Evolutionary conservation across 2,888 invertebrate species (phyloP).

Genomic region (Diloba caeruleocephala): DNA sequence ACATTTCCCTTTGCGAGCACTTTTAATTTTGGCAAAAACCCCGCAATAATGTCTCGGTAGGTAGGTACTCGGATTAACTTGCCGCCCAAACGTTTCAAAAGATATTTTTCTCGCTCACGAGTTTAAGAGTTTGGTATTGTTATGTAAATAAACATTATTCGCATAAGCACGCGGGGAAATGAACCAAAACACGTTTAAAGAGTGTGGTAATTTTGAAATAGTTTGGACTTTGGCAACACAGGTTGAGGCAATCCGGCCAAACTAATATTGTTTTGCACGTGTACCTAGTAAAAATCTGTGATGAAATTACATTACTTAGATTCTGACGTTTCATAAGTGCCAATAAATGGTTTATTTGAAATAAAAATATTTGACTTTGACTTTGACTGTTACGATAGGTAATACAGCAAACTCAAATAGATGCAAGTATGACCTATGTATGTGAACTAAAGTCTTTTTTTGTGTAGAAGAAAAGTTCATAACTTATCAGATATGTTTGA

Average conservation of each 20-base stretch:
- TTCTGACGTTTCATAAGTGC: too few species aligned
- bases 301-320: too few species aligned
- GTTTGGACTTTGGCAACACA: slow-evolving; percentile 21
- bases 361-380: too few species aligned
- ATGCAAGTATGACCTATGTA: too few species aligned
- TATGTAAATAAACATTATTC: slow-evolving; percentile 23
- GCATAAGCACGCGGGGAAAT: slow-evolving; percentile 1
- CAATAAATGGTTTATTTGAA: too few species aligned
- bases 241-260: slow-evolving; percentile 8
- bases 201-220: slow-evolving; percentile 16
- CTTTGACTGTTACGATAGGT: too few species aligned
- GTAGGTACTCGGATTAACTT: slow-evolving; percentile 34
- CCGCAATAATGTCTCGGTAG: slow-evolving; percentile 26
- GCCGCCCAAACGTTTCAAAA: slow-evolving; percentile 34
- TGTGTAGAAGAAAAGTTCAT: too few species aligned
- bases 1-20: slow-evolving; percentile 30
- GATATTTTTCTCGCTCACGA: slow-evolving; percentile 14
- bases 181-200: slow-evolving; percentile 3
- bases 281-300: neutral
- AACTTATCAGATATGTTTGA: slow-evolving; percentile 7
- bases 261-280: too few species aligned
- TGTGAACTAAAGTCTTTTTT: too few species aligned
- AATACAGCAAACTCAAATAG: too few species aligned
- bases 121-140: slow-evolving; percentile 24
- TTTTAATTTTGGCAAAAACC: slow-evolving; percentile 41